phyloP scores from a whole-genome alignment of 2,113 vertebrate species.

The Litocranius walleri region DNA sequence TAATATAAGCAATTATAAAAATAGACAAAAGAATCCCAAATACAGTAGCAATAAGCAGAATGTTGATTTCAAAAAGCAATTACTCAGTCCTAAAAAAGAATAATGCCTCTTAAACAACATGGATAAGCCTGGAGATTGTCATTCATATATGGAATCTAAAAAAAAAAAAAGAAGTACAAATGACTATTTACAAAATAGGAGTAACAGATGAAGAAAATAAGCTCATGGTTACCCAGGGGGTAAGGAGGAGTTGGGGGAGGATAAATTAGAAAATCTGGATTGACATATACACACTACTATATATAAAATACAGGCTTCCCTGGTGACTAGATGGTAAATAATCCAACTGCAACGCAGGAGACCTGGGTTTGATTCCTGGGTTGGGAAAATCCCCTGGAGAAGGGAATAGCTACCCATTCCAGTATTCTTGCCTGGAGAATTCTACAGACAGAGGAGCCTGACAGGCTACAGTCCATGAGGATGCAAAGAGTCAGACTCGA shows the following conservation, averaged over 20 bases:
- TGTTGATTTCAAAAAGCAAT: background rate
- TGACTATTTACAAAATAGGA: background rate
- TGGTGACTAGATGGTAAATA: background rate
- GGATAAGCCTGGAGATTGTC: background rate
- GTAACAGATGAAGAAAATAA: background rate
- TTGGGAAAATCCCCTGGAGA: background rate
- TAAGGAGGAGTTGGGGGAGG: background rate
- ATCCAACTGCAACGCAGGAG: accelerated
- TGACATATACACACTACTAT: background rate
- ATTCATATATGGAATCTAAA: background rate
- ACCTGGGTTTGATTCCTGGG: background rate
- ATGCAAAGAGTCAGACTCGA: background rate
- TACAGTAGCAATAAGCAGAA: background rate
- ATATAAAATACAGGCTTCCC: background rate
- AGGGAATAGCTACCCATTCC: background rate
- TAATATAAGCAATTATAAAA: background rate
- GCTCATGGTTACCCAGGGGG: background rate
- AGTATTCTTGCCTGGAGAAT: background rate
- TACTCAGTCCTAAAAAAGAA: background rate
- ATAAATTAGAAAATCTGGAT: background rate
- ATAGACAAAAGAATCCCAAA: background rate
- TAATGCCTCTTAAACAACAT: background rate
- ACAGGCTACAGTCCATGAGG: background rate
- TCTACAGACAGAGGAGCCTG: background rate
- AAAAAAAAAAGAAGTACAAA: background rate